Evolutionary conservation across 2,888 invertebrate species (phyloP).

Genomic region (Melipona bicolor): DNA sequence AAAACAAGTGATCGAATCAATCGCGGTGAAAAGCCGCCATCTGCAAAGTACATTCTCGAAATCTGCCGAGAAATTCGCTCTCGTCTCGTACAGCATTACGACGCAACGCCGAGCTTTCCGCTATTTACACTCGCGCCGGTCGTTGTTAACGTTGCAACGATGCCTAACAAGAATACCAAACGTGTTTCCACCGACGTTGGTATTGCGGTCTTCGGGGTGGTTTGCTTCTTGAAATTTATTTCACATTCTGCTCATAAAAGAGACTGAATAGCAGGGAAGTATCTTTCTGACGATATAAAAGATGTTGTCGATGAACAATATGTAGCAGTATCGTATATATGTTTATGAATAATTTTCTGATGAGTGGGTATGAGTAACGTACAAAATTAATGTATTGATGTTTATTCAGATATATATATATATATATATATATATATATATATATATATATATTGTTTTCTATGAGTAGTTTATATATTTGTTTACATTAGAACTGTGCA

Average conservation of each 20-base stretch:
- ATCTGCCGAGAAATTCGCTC: slow-evolving; percentile 16
- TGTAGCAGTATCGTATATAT: background rate
- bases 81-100: slow-evolving; percentile 11
- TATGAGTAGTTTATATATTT: background rate
- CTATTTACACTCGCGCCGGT: slow-evolving; percentile 54
- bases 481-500: too few species aligned
- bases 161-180: slow-evolving; percentile 58
- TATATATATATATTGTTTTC: background rate
- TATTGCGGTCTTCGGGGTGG: background rate
- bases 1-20: slow-evolving; percentile 3
- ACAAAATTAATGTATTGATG: background rate
- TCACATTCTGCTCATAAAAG: background rate
- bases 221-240: slow-evolving; percentile 14
- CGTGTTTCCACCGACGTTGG: slow-evolving; percentile 36
- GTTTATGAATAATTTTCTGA: background rate
- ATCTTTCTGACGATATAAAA: background rate
- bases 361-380: background rate
- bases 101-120: slow-evolving; percentile 47
- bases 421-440: background rate
- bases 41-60: background rate
- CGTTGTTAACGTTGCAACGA: slow-evolving; percentile 58
- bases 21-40: slow-evolving; percentile 16
- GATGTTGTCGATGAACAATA: too few species aligned
- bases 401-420: background rate
- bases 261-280: background rate